phyloP scores from a whole-genome alignment of 2,888 invertebrate species.

The Amaurobius ferox region DNA sequence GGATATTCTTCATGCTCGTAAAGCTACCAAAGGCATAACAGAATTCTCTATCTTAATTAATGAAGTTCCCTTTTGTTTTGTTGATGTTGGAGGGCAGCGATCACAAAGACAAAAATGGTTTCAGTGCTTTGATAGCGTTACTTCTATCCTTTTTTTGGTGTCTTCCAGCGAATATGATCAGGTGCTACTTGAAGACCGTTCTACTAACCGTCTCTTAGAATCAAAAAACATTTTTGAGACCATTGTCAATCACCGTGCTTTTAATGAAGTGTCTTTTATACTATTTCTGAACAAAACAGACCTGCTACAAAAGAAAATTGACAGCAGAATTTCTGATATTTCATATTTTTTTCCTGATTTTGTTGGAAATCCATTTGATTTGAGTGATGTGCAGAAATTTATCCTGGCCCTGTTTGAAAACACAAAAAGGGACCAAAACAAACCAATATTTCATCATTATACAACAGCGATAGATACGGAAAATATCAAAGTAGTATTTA shows the following conservation, averaged over 20 bases:
- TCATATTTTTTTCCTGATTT: conserved; percentile 79
- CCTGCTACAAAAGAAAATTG: conserved; percentile 91
- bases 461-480: conserved; percentile 99
- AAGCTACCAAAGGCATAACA: conserved; percentile 97
- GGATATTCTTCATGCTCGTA: conserved; percentile 97
- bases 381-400: conserved; percentile 93
- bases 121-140: conserved; percentile 97
- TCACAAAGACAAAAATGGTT: conserved; percentile 99
- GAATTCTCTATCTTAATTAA: conserved; percentile 86
- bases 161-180: conserved; percentile 99
- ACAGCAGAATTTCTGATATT: conserved; percentile 78
- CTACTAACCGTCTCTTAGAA: conserved; percentile 96
- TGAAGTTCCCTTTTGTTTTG: conserved; percentile 95
- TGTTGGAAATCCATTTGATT: conserved; percentile 78
- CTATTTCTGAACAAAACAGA: conserved; percentile 99
- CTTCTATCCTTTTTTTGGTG: conserved; percentile 97
- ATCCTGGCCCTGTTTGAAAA: conserved; percentile 88
- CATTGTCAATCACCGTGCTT: conserved; percentile 96
- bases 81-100: conserved; percentile 97
- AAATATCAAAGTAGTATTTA: conserved; percentile 98
- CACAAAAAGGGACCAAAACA: conserved; percentile 88
- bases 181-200: conserved; percentile 80
- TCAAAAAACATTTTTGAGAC: conserved; percentile 98
- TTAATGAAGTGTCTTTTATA: conserved; percentile 95
- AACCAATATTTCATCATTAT: conserved; percentile 95